Evolutionary conservation across 2,888 invertebrate genomes (phyloP).

Genomic region (Eucera pruinosa): DNA sequence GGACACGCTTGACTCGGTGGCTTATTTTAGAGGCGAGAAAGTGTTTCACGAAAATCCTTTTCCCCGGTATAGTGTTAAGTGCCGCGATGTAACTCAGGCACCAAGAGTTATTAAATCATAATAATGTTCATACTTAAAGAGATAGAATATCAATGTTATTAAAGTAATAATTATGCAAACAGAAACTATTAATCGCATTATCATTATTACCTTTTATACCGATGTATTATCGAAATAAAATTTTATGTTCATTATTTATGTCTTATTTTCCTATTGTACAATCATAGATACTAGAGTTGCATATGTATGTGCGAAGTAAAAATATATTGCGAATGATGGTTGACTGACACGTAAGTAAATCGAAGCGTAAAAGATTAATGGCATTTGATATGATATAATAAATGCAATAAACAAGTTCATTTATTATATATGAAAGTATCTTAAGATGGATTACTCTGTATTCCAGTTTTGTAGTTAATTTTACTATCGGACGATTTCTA

Average conservation of each 20-base stretch:
- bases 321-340: too few species aligned
- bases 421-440: not conserved
- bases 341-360: not conserved
- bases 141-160: not conserved
- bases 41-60: not conserved
- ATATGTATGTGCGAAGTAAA: too few species aligned
- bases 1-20: not conserved
- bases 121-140: not conserved
- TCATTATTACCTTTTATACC: not conserved
- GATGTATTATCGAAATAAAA: not conserved
- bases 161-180: not conserved
- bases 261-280: too few species aligned
- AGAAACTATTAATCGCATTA: not conserved
- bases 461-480: conserved; percentile 17
- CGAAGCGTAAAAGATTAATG: not conserved
- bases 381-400: not conserved
- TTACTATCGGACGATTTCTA: not conserved
- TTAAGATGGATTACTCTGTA: too few species aligned
- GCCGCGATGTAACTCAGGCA: not conserved
- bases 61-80: not conserved
- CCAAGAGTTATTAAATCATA: not conserved
- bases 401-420: not conserved
- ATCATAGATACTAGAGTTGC: too few species aligned
- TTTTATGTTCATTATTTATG: not conserved
- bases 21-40: conserved; percentile 12